Evolutionary conservation across 2,888 invertebrate species (phyloP).

Genomic region (Drosophila lacicola): DNA sequence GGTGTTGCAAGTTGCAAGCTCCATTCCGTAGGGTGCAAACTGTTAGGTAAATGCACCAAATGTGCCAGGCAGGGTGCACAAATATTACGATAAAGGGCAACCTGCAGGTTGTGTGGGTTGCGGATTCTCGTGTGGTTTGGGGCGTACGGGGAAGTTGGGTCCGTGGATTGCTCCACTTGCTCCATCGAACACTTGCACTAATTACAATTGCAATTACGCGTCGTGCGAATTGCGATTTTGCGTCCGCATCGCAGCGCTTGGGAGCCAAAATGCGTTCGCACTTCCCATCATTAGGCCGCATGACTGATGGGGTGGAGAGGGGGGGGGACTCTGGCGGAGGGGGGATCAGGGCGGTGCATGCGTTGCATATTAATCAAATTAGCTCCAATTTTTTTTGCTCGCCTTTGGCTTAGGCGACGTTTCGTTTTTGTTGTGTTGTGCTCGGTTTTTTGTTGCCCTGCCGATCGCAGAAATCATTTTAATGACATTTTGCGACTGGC

Average conservation of each 20-base stretch:
- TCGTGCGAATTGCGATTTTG: slow-evolving; percentile 56
- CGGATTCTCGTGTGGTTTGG: too few species aligned
- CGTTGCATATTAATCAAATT: slow-evolving; percentile 82
- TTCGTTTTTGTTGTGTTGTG: slow-evolving; percentile 31
- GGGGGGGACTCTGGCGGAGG: neutral
- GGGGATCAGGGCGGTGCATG: slow-evolving; percentile 29
- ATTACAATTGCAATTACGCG: slow-evolving; percentile 76
- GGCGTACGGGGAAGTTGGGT: neutral
- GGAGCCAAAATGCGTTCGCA: slow-evolving; percentile 70
- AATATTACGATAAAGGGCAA: too few species aligned
- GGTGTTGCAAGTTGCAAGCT: too few species aligned
- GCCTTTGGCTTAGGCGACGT: slow-evolving; percentile 61
- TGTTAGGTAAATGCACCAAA: too few species aligned
- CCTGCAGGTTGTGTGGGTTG: too few species aligned
- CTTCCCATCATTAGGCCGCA: slow-evolving; percentile 82
- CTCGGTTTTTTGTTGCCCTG: slow-evolving; percentile 8
- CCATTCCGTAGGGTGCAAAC: too few species aligned
- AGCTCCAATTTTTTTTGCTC: slow-evolving; percentile 73
- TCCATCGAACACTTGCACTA: slow-evolving; percentile 65
- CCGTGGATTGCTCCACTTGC: slow-evolving; percentile 30
- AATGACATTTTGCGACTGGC: slow-evolving; percentile 47
- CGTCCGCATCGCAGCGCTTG: slow-evolving; percentile 53
- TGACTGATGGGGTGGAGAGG: neutral
- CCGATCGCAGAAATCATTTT: slow-evolving; percentile 70
- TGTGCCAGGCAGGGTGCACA: too few species aligned